phyloP scores from a whole-genome alignment of 2,888 invertebrate genomes.

The Alsophila aescularia region DNA sequence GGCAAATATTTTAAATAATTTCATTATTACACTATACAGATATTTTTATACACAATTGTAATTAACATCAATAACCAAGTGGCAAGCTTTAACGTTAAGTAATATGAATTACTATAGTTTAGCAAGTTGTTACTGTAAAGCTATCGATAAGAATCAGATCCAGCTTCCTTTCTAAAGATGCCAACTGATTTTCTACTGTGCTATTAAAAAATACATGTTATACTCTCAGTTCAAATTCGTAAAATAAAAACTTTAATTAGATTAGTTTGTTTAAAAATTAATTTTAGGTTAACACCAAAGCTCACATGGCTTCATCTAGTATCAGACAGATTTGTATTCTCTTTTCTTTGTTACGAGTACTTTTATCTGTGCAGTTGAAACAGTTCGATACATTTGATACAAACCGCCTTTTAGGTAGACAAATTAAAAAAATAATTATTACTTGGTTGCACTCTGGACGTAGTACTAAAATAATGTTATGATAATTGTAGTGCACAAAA shows the following conservation, averaged over 20 bases:
- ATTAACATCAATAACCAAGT: slow-evolving; percentile 50
- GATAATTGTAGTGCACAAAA: slow-evolving; percentile 77
- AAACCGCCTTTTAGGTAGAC: slow-evolving; percentile 48
- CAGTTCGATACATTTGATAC: slow-evolving; percentile 50
- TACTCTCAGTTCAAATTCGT: neutral
- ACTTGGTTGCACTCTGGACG: slow-evolving; percentile 48
- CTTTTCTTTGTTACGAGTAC: slow-evolving; percentile 26
- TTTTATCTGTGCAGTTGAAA: slow-evolving; percentile 36
- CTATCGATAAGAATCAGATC: slow-evolving; percentile 65
- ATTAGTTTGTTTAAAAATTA: slow-evolving; percentile 8
- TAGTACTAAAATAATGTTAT: slow-evolving; percentile 55
- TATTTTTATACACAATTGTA: slow-evolving; percentile 27
- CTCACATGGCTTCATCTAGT: slow-evolving; percentile 24
- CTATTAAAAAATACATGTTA: slow-evolving; percentile 26
- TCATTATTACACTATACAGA: neutral
- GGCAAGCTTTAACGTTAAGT: slow-evolving; percentile 79
- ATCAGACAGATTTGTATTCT: slow-evolving; percentile 20
- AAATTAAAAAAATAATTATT: slow-evolving; percentile 28
- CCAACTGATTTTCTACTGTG: slow-evolving; percentile 50
- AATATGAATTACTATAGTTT: slow-evolving; percentile 57
- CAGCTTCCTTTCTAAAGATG: slow-evolving; percentile 63
- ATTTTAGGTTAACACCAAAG: slow-evolving; percentile 33
- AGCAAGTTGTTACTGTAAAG: slow-evolving; percentile 77
- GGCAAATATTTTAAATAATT: neutral
- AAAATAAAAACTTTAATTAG: neutral